Base-by-base conservation (phyloP, 2,113 vertebrate species). In the Psittacara wagleri region DNA sequence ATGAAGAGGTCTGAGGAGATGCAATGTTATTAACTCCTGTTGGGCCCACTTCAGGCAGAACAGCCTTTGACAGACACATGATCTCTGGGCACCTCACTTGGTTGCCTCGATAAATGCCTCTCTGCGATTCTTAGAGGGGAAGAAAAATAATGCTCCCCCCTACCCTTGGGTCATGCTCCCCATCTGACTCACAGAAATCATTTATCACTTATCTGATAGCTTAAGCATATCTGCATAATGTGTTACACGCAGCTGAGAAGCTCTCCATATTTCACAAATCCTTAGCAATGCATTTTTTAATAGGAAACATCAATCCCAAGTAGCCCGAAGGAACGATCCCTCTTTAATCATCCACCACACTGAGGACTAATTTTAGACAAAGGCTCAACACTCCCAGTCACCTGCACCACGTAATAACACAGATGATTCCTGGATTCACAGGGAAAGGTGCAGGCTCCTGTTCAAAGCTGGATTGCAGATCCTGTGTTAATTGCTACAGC, bases 221-320 rank as follows among this genome's bases (percentile, higher is more conserved):
- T 90, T 37, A 83, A 83, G 79, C 84, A 61, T 41, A 92, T 96
- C 94, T 95, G 91, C 96, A 89, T 94, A 86, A 83, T 55, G 79
- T 84, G 86, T 64, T 83, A 86, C 75, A 82, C 17, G 24, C 44
- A 51, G 94, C 94, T 61, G 61, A 88, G 54, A 88, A 33, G 84
- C 91, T 91, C 81, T 62, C 75, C 51, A 61, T 79, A 75, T 96
- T 96, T 94, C 94, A 92, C 52, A 70, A 91, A 95, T 70, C 86
- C 95, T 95, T 57, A 64, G 91, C 88, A 66, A 81, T 82, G 95
- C 69, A 37, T 88, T 96, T 97, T 96, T 94, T 86, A 97, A 98
- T 97, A 73, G 93, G 95, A 97, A 97, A 93, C 96, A 97, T 97
- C 94, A 95, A 94, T 98, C 63, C 95, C 85, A 9, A 80, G 93